Percentiles rank a stretch among this genome's conserved stretches.
phyloP scores from a whole-genome alignment of 2,113 vertebrate genomes.

The Pseudolaguvia tuberculata region DNA sequence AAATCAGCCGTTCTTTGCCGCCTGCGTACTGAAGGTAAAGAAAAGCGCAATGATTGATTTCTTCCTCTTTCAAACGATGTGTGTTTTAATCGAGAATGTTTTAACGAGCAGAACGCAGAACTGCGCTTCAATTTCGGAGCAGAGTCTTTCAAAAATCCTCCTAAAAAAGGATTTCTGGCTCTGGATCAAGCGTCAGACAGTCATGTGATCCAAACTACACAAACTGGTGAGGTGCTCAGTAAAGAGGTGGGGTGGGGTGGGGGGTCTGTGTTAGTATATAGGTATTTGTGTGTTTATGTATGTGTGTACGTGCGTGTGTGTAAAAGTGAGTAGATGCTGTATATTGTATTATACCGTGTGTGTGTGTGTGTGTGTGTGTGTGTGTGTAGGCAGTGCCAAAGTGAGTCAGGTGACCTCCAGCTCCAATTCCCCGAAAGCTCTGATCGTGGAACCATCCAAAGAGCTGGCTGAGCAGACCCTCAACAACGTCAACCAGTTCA shows the following conservation, averaged over 20 bases:
- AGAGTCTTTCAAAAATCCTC: constrained; percentile 85
- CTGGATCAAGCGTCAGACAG: constrained; percentile 78
- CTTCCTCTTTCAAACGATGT: background rate
- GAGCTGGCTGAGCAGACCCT: constrained; percentile 94
- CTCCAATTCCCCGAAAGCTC: constrained; percentile 83
- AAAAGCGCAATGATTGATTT: background rate
- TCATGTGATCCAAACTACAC: constrained; percentile 80
- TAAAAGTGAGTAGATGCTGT: too few species aligned
- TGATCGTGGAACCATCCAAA: constrained; percentile 92
- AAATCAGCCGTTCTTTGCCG: constrained; percentile 85
- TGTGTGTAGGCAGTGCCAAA: constrained; percentile 77
- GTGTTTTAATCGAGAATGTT: background rate
- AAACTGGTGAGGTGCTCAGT: too few species aligned
- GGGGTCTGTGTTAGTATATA: too few species aligned
- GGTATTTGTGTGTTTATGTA: too few species aligned
- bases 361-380: constrained; percentile 8
- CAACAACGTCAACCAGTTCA: constrained; percentile 89
- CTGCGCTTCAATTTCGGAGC: constrained; percentile 96
- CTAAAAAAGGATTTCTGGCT: constrained; percentile 82
- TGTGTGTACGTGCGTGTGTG: too few species aligned
- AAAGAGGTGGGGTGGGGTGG: too few species aligned
- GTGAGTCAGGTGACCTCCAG: constrained; percentile 80
- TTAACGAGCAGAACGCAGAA: constrained; percentile 82
- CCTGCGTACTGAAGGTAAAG: constrained; percentile 94
- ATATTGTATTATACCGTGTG: background rate